A percentile compares a stretch with the other conserved stretches of the same genome.
Conservation (phyloP, 2,113 vertebrate genomes). For the Marcusenius ussheri region DNA sequence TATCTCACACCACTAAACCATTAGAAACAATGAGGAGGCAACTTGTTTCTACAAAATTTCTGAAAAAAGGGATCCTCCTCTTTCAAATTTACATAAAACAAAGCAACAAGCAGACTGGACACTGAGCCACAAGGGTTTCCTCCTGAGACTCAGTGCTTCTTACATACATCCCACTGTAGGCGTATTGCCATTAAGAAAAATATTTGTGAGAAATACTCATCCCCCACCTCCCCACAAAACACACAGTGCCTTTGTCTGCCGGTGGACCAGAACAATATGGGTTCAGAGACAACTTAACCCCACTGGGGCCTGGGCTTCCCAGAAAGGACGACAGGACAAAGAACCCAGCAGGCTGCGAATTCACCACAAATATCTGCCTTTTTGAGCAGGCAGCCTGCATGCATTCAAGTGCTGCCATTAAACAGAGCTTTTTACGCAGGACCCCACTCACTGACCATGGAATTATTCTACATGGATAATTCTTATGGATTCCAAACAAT, state of each 20-base stretch:
- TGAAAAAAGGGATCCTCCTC: neutral
- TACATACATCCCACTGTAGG: conserved; percentile 21
- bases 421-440: neutral
- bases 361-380: conserved; percentile 30
- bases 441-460: neutral
- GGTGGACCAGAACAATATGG: conserved; percentile 39
- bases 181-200: conserved; percentile 32
- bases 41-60: neutral
- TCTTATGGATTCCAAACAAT: conserved; percentile 7
- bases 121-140: conserved; percentile 7
- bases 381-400: conserved; percentile 17
- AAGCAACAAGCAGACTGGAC: neutral
- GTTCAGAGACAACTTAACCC: conserved; percentile 35
- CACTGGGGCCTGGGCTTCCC: neutral
- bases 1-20: neutral
- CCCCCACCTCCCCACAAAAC: conserved; percentile 8
- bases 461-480: conserved; percentile 12
- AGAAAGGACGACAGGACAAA: conserved; percentile 18
- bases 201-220: conserved; percentile 33
- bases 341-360: neutral
- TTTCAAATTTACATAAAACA: neutral
- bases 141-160: neutral
- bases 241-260: conserved; percentile 43
- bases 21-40: neutral
- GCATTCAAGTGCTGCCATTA: neutral